Evolutionary conservation across 2,797 vertebrate genomes (phyloP).

Genomic region (Diglossa cyanea): DNA sequence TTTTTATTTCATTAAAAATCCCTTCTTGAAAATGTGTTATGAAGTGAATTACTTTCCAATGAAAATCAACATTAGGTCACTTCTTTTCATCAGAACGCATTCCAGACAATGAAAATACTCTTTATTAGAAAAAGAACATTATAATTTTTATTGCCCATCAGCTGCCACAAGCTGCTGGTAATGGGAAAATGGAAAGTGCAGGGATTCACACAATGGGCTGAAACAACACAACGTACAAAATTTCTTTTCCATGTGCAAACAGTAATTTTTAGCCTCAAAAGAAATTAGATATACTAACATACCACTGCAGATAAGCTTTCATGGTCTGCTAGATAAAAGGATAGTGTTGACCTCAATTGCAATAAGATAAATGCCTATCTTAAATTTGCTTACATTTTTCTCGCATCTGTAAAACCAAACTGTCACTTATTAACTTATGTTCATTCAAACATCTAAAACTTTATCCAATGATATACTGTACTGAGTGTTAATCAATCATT

Average conservation of each 20-base stretch:
- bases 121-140: not conserved
- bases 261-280: not conserved
- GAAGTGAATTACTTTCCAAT: not conserved
- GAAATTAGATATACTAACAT: not conserved
- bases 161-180: not conserved
- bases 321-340: not conserved
- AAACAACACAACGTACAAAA: not conserved
- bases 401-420: not conserved
- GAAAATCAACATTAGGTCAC: not conserved
- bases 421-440: not conserved
- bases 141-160: not conserved
- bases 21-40: not conserved
- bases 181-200: not conserved
- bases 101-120: not conserved
- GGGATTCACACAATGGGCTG: not conserved
- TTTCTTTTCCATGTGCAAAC: not conserved
- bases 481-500: fast-evolving
- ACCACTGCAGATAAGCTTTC: not conserved
- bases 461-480: not conserved
- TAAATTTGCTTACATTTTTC: not conserved
- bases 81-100: not conserved
- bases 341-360: not conserved
- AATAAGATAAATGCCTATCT: not conserved
- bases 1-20: not conserved
- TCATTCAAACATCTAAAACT: not conserved